Base-by-base conservation (phyloP, 2,888 invertebrate genomes). In the Amblyteles armatorius region DNA sequence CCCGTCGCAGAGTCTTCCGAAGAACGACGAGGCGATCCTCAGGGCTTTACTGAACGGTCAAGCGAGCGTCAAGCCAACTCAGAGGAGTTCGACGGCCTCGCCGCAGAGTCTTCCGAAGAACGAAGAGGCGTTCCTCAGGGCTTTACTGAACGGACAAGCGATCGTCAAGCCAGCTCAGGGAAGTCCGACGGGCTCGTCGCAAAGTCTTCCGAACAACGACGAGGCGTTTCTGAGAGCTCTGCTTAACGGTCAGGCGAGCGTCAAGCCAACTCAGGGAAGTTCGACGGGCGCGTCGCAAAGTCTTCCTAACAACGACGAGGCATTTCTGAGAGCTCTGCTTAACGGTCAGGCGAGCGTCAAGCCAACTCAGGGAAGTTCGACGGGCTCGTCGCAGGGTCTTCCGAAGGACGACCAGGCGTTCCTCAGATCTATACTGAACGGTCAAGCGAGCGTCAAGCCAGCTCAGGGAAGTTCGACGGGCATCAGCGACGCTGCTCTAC, bases 401-500 rank as follows among this genome's bases (percentile, higher is more conserved):
- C 57, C 85, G 2, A n/a, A 50, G 16, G 87, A 87, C 63, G 82
- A 93, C 63, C 92, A 93, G 79, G 87, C 89, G 0, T 92, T 94
- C 44, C 86, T 94, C 26, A 87, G 91, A 40, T 87, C 90, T 3
- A 91, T 93, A 79, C 83, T 93, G 60, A 89, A 73, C 63, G 90
- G 92, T 29, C 88, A 90, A 33, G 83, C 88, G 11, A 91, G 87
- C 29, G 84, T 91, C 5, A 89, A 90, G 36, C 87, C 92, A 0
- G 87, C 91, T 0, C 88, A 92, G 9, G 92, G 91, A 16, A 87
- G 86, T n/a, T 83, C 85, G 16, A 95, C 95, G 81, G 96, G 96
- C 16, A 95, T 95, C 89, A 95, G 95, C 83, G 96, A 96, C 89
- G 97, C 97, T 85, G 97, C 97, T 0, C 94, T 97, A 85, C 94